phyloP scores from a whole-genome alignment of 2,113 vertebrate genomes.

The Zootoca vivipara region DNA sequence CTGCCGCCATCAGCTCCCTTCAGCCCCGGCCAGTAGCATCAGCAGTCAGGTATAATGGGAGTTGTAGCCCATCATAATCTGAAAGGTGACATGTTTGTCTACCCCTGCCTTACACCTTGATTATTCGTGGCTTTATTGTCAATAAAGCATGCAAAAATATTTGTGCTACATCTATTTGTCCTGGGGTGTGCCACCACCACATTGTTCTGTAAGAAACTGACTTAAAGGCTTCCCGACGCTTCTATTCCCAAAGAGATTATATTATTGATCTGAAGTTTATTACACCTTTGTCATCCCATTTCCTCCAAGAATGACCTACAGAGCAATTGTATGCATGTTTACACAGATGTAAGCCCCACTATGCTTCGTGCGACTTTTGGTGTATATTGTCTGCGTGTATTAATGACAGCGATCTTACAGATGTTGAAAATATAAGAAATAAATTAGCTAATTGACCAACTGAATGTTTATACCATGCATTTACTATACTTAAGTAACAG shows the following conservation, averaged over 20 bases:
- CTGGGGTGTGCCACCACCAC: neutral
- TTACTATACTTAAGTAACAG: no score
- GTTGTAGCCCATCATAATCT: neutral
- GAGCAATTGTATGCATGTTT: neutral
- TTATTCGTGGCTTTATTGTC: no score
- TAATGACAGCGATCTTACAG: neutral
- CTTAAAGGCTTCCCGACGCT: neutral
- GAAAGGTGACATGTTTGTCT: neutral
- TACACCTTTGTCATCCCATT: neutral
- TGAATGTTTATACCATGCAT: neutral
- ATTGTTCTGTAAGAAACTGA: neutral
- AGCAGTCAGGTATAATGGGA: neutral
- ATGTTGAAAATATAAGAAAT: neutral
- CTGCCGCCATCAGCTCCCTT: neutral
- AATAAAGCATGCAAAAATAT: neutral
- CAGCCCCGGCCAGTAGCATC: neutral
- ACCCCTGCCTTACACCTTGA: neutral
- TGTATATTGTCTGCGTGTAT: neutral
- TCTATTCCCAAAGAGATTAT: neutral
- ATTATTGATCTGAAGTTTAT: neutral
- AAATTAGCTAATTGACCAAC: neutral
- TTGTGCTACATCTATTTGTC: neutral
- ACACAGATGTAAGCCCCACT: neutral
- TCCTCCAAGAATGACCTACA: no score
- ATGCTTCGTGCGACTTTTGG: neutral